phyloP scores from a whole-genome alignment of 1,140 invertebrate genomes.

The roundworm (Caenorhabditis elegans) region WBcel235 BX284606.5:9435001-9435500 shows the following conservation, averaged over 20 bases:
- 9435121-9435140: constrained; percentile 88
- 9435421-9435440: background rate
- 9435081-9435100: constrained; percentile 73
- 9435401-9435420: constrained; percentile 68
- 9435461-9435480: constrained; percentile 73
- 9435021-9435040: constrained; percentile 75
- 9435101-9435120: constrained; percentile 73
- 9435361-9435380: constrained; percentile 93
- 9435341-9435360: constrained; percentile 93
- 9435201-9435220: constrained; percentile 81
- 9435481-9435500: constrained; percentile 82
- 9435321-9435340: constrained; percentile 88
- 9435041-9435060: constrained; percentile 76
- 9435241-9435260: constrained; percentile 73
- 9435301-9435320: constrained; percentile 72
- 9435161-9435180: constrained; percentile 80
- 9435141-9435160: constrained; percentile 93
- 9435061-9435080: constrained; percentile 74
- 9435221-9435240: constrained; percentile 84
- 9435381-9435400: constrained; percentile 86
- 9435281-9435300: constrained; percentile 70
- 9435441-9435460: constrained; percentile 63
- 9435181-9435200: constrained; percentile 90
- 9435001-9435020: constrained; percentile 71
- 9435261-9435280: no score